A percentile compares a stretch with the other conserved stretches of the same genome.
phyloP scores from a whole-genome alignment of 2,797 vertebrate species.

The Helicolenus hilgendorfi region DNA sequence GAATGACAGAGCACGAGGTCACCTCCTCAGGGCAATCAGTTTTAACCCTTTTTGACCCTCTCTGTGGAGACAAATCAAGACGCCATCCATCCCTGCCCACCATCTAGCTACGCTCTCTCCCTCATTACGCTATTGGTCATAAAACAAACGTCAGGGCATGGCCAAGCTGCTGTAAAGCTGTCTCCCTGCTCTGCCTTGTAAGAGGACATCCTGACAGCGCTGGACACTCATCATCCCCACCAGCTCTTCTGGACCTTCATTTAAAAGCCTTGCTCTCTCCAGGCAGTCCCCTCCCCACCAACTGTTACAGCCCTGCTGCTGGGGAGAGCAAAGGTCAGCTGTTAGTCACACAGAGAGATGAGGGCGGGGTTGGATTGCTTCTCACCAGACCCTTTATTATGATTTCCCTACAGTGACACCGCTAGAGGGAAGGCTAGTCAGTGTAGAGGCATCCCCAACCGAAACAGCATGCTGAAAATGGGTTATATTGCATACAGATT shows the following conservation, averaged over 20 bases:
- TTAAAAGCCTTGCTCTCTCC: slow-evolving; percentile 1
- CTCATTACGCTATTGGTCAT: slow-evolving; percentile 23
- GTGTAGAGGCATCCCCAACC: not conserved
- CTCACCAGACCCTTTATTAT: slow-evolving; percentile 1
- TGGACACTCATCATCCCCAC: slow-evolving; percentile 38
- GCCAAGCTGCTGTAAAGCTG: slow-evolving; percentile 47
- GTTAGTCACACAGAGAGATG: slow-evolving; percentile 41
- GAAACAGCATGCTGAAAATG: not conserved
- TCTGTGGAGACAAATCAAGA: slow-evolving; percentile 34
- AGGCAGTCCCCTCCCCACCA: slow-evolving; percentile 7
- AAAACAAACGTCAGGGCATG: slow-evolving; percentile 42
- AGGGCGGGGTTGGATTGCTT: slow-evolving; percentile 11
- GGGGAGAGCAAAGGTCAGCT: slow-evolving; percentile 53
- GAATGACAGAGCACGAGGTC: not conserved
- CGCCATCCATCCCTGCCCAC: not conserved
- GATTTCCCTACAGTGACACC: not conserved
- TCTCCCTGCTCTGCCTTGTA: slow-evolving; percentile 11
- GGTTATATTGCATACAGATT: not conserved
- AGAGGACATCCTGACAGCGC: slow-evolving; percentile 28
- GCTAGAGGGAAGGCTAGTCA: not conserved
- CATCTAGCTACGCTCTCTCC: not conserved
- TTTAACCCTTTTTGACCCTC: slow-evolving; percentile 22
- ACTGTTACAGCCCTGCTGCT: slow-evolving; percentile 27
- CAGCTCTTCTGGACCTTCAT: slow-evolving; percentile 26
- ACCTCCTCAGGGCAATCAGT: slow-evolving; percentile 18